Evolutionary conservation across 1,140 invertebrate genomes (phyloP).

Genomic region (Cardiocondyla obscurior): DNA sequence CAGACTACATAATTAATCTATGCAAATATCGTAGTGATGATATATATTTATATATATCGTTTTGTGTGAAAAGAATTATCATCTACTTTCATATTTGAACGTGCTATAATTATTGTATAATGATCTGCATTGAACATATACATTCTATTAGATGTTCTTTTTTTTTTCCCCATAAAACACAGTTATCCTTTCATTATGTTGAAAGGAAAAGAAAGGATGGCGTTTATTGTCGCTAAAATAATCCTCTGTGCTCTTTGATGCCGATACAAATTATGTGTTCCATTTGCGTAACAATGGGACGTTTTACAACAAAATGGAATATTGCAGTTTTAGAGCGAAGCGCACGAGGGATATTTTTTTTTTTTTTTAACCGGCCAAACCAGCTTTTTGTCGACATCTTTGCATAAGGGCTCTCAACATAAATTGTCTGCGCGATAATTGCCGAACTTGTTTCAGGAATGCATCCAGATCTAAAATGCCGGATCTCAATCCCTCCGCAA

Average conservation of each 20-base stretch:
- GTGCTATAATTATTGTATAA: slow-evolving; percentile 28
- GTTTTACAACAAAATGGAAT: slow-evolving; percentile 67
- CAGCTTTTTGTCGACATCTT: slow-evolving; percentile 98
- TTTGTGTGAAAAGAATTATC: not conserved
- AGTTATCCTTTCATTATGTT: not conserved
- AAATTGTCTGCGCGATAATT: slow-evolving; percentile 97
- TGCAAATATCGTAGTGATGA: not conserved
- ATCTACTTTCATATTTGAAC: slow-evolving; percentile 1
- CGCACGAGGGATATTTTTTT: slow-evolving; percentile 61
- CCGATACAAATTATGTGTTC: not conserved
- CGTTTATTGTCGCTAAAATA: slow-evolving; percentile 18
- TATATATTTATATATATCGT: too few relatives aligned
- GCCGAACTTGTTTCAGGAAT: slow-evolving; percentile 98
- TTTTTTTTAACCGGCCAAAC: slow-evolving; percentile 87
- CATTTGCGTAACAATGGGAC: not conserved
- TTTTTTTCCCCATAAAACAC: not conserved
- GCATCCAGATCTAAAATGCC: slow-evolving; percentile 97
- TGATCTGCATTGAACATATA: not conserved
- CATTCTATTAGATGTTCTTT: slow-evolving; percentile 7
- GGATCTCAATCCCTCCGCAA: slow-evolving; percentile 97
- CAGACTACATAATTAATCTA: not conserved
- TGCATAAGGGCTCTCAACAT: slow-evolving; percentile 97
- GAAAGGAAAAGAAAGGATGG: not conserved
- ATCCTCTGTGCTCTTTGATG: not conserved
- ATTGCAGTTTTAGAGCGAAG: slow-evolving; percentile 55